Evolutionary conservation across 2,888 invertebrate genomes (phyloP), one percentile per base, ranked within the genome.

Genomic region (Dendrolimus pini): DNA sequence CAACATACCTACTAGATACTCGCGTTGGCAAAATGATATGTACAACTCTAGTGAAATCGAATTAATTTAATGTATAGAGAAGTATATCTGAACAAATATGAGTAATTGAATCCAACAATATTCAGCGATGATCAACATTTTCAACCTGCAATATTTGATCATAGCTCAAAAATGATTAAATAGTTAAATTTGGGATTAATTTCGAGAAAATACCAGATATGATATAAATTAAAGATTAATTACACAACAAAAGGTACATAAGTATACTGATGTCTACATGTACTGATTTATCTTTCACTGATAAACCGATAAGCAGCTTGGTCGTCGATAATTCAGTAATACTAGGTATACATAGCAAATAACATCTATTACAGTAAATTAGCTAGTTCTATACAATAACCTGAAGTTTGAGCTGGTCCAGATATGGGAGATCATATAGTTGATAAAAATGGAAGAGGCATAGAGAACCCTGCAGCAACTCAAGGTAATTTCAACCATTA

Each of bases 381-480:
- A 62, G 58, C 55, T 58, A 60, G 53, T 54, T 2, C 52, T 54
- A 30, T 30, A 30, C 30, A 30, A 30, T 30, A 30, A 30, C 6
- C 30, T 30, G 30, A 30, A 30, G 6, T 30, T 30, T 30, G 30
- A 30, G 0, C 30, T 30, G 2, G 30, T 30, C 30, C 30, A 30
- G 30, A 30, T 30, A 75, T 78, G 72, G 67, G 63, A 41, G 70
- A 72, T 47, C 58, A 56, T 13, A 57, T 57, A 56, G 55, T 62
- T 13, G 60, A 53, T 52, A 64, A 57, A 53, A 62, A 60, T 13
- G 56, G 60, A 10, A 70, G 59, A 55, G 85, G 85, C 30, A 62
- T 77, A 14, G 85, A 87, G 58, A 86, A 87, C 63, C 74, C 64
- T 8, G 71, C 68, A 10, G 82, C 74, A 7, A 86, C 80, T 14